These are phyloP conservation scores for Zaprionus ghesquierei DNA, from an alignment of 1,140 invertebrate genomes.

Conservation along the genomic window DNA sequence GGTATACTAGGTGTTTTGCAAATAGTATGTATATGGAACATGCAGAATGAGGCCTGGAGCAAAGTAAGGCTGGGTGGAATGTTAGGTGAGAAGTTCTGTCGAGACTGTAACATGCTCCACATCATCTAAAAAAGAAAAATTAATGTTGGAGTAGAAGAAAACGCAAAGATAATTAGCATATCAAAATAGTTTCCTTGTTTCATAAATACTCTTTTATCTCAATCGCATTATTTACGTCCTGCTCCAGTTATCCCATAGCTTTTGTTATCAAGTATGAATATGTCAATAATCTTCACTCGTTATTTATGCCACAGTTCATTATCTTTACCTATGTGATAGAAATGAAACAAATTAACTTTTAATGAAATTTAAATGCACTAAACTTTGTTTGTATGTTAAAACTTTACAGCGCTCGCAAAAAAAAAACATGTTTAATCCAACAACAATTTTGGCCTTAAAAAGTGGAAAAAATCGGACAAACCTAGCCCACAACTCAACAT, in stretches of 20 bases:
- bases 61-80: too few relatives aligned
- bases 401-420: slow-evolving; percentile 38
- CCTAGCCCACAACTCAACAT: slow-evolving; percentile 59
- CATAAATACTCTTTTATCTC: too few relatives aligned
- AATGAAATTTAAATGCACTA: slow-evolving; percentile 59
- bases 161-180: too few relatives aligned
- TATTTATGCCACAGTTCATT: slow-evolving; percentile 37
- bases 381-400: slow-evolving; percentile 31
- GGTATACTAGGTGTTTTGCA: too few relatives aligned
- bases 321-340: slow-evolving; percentile 25
- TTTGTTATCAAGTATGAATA: slow-evolving; percentile 54
- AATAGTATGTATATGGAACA: too few relatives aligned
- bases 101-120: too few relatives aligned
- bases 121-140: too few relatives aligned
- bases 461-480: slow-evolving; percentile 19
- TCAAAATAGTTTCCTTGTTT: too few relatives aligned
- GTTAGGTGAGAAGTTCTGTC: too few relatives aligned
- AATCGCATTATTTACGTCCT: too few relatives aligned
- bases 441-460: slow-evolving; percentile 25
- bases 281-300: slow-evolving; percentile 9
- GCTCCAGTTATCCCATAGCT: slow-evolving; percentile 47
- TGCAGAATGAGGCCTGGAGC: too few relatives aligned
- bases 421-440: slow-evolving; percentile 24
- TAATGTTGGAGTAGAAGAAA: too few relatives aligned
- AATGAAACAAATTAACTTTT: slow-evolving; percentile 60